Base-by-base conservation (phyloP, 2,888 invertebrate genomes). In the Alcis repandata region DNA sequence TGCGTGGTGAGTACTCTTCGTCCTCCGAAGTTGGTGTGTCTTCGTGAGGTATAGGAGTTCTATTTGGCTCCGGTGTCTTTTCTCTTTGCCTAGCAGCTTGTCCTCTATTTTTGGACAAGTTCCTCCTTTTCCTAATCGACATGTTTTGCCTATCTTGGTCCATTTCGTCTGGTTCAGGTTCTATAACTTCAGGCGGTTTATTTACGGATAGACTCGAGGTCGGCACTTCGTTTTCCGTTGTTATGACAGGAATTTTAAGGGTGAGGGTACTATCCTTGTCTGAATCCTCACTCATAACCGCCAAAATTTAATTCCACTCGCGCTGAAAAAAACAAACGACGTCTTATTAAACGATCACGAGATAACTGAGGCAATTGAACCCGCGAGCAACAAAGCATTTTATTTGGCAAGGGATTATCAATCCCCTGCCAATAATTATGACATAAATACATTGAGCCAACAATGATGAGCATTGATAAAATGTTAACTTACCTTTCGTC, bases 11-110 rank as follows among this genome's bases (percentile, higher is more conserved):
- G 1, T 75, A 65, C 46, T 93, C 93, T 75, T 94, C 94, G 68
- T 94, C 94, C 49, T 95, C 93, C 15, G 94, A 92, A 38, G 96
- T 96, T 9, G 96, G 95, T 52, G 95, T 95, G 66, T 96, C 96
- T 71, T 96, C 95, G 59, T 92, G 91, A 27, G 92, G 92, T 22
- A 94, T 83, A 27, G 89, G 89, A 61, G 89, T 87, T 77, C 91
- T 86, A 41, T 90, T 85, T 1, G 94, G 93, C 75, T 94, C 94
- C 7, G 94, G 94, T 11, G 94, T 94, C 64, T 94, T 91, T 75
- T 94, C 94, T 74, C 94, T 86, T 62, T 92, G 91, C 63, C 92
- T 87, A 10, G 91, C 83, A 62, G 90, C 89, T 73, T 89, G 90
- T 15, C 90, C 89, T 79, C 94, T 90, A 69, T 94, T 95, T 77